Conservation (phyloP, 1,140 invertebrate genomes). For the Lordiphosa clarofinis region DNA sequence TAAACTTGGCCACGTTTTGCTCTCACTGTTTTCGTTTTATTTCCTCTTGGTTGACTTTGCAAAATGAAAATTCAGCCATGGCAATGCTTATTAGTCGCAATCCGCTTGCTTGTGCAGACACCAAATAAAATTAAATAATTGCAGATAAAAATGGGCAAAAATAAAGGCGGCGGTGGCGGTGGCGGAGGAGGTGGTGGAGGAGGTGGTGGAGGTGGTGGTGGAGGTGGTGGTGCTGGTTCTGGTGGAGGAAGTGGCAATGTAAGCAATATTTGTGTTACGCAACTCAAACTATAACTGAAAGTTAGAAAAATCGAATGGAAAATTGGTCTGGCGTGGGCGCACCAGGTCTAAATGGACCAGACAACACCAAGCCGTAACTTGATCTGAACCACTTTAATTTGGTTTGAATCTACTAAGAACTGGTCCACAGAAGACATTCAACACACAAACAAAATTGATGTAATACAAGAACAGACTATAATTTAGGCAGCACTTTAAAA, state of each 20-base stretch:
- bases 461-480: too few species aligned
- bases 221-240: conserved; percentile 41
- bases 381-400: conserved; percentile 1
- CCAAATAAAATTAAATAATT: too few species aligned
- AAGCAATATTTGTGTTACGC: conserved; percentile 79
- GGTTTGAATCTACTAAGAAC: too few species aligned
- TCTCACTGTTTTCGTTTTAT: too few species aligned
- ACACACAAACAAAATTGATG: too few species aligned
- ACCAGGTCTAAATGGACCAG: not conserved
- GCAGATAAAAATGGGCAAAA: conserved; percentile 59
- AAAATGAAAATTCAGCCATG: too few species aligned
- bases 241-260: conserved; percentile 61
- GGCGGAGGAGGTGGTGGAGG: conserved; percentile 40
- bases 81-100: conserved; percentile 22
- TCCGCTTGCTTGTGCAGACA: too few species aligned
- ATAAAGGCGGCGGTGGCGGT: conserved; percentile 62
- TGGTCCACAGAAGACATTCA: too few species aligned
- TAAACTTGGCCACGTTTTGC: too few species aligned
- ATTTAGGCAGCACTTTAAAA: too few species aligned
- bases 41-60: too few species aligned
- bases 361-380: not conserved
- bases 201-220: conserved; percentile 19
- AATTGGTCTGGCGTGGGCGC: not conserved
- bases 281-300: conserved; percentile 64
- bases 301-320: conserved; percentile 28